A percentile compares a stretch with the other conserved stretches of the same genome.
These are phyloP conservation scores for Andrena cerasifolii DNA, from an alignment of 1,140 invertebrate species.

Conservation along the genomic window DNA sequence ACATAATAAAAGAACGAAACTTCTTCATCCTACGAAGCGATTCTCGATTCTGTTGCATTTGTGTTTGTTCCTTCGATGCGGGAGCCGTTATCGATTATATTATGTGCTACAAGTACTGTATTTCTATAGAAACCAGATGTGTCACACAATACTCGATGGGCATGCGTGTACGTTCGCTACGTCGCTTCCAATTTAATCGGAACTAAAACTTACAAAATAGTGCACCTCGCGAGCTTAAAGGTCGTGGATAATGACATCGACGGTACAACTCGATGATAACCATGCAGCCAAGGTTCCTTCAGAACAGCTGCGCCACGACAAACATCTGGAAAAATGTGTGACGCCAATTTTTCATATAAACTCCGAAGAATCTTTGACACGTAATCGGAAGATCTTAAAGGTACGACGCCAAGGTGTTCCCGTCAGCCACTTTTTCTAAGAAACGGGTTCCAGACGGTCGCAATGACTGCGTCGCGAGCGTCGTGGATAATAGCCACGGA, in stretches of 20 bases:
- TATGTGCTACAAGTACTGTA: not conserved
- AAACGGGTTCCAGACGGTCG: too few relatives aligned
- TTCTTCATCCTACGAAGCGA: conserved; percentile 7
- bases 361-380: conserved; percentile 59
- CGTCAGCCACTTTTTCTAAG: too few relatives aligned
- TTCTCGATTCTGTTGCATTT: not conserved
- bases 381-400: conserved; percentile 76
- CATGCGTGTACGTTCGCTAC: not conserved
- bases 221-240: conserved; percentile 3
- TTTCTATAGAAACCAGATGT: conserved; percentile 51
- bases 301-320: conserved; percentile 23
- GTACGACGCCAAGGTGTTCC: conserved; percentile 61
- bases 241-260: conserved; percentile 16
- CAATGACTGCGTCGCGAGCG: too few relatives aligned
- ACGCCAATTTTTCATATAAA: conserved; percentile 65
- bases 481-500: too few relatives aligned
- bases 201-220: conserved; percentile 6
- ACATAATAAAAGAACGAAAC: conserved; percentile 35
- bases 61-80: not conserved
- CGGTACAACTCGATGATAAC: not conserved
- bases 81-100: conserved; percentile 48
- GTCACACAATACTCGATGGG: not conserved
- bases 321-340: conserved; percentile 49
- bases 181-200: not conserved
- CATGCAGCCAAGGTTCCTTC: conserved; percentile 24